Conservation (phyloP, 2,797 vertebrate genomes). For the Perdix hodgsoniae region DNA sequence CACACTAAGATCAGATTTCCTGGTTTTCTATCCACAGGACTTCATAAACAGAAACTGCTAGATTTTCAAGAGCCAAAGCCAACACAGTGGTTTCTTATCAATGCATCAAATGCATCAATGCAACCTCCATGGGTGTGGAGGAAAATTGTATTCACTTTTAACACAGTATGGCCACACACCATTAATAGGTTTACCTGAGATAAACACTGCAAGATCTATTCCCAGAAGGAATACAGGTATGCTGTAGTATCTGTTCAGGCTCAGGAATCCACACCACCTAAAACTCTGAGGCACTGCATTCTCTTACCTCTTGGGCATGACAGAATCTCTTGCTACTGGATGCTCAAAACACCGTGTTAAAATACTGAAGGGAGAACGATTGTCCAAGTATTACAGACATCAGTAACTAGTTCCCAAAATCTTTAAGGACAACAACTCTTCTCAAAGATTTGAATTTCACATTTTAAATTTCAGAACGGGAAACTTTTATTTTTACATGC, state of each 20-base stretch:
- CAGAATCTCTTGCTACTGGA: not conserved
- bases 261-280: not conserved
- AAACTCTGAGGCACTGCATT: no score
- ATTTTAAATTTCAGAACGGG: not conserved
- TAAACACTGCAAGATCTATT: not conserved
- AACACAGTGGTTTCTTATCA: not conserved
- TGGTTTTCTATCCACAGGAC: not conserved
- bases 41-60: not conserved
- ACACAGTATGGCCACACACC: not conserved
- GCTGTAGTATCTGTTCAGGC: not conserved
- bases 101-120: no score
- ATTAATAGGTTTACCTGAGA: not conserved
- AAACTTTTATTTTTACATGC: not conserved
- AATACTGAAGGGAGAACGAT: not conserved
- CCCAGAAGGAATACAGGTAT: not conserved
- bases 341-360: not conserved
- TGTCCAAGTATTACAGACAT: not conserved
- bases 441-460: not conserved
- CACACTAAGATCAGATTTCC: not conserved
- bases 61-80: not conserved
- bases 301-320: not conserved
- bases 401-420: not conserved
- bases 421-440: not conserved
- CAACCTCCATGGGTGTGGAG: accelerated
- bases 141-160: not conserved